Percentiles rank a stretch among this genome's conserved stretches.
phyloP scores from a whole-genome alignment of 2,113 vertebrate genomes.

The Lasiurus cinereus region DNA sequence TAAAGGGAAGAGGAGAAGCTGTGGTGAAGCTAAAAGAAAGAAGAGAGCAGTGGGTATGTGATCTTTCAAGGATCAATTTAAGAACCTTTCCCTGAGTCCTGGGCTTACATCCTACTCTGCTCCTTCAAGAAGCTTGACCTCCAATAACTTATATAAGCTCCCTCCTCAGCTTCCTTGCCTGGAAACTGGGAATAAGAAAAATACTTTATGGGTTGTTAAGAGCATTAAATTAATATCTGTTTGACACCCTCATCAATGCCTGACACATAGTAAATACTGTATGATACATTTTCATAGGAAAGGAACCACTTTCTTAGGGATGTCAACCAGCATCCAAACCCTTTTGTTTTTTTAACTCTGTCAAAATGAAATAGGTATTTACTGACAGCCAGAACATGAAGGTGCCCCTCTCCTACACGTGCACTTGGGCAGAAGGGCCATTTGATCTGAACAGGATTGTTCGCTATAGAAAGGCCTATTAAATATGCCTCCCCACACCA shows the following conservation, averaged over 20 bases:
- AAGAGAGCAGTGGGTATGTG: neutral
- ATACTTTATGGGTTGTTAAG: neutral
- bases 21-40: neutral
- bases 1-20: neutral
- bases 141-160: neutral
- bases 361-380: slow-evolving; percentile 12
- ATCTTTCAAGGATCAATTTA: neutral
- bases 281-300: neutral
- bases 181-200: neutral
- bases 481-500: neutral
- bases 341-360: neutral
- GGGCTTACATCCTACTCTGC: neutral
- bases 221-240: neutral
- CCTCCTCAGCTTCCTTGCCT: neutral
- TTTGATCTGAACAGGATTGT: neutral
- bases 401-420: too few relatives aligned
- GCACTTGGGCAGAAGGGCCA: neutral
- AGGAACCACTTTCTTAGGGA: neutral
- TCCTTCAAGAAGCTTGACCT: neutral
- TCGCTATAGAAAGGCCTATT: neutral
- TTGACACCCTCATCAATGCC: neutral
- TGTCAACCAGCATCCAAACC: neutral
- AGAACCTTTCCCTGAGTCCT: neutral
- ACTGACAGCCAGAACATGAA: neutral
- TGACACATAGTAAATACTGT: neutral